Base-by-base conservation (phyloP, 92 coral and sea anemone genomes). In the Bergia puertoricense region DNA sequence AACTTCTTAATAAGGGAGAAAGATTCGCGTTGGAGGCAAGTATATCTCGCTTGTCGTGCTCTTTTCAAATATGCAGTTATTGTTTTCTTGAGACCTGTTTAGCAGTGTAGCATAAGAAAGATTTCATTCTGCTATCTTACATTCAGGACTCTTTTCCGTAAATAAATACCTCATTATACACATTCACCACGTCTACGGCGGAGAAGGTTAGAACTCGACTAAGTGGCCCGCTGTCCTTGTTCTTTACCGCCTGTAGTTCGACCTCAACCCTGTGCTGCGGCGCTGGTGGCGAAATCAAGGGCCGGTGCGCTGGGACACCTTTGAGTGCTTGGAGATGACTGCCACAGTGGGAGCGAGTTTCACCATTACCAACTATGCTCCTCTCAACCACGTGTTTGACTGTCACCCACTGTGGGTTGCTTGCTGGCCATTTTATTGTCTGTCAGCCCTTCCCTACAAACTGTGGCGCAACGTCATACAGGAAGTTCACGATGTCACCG, bases 201-300 rank as follows among this genome's bases (percentile, higher is more conserved):
- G 11, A n/a, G 14, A 16, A 15, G 44, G 40, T 23, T 22, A 62
- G 22, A 2, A 1, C 69, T 62, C 3, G 20, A 18, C n/a, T 51
- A 8, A 39, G 72, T 45, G 23, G 0, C 66, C 15, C 77, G 16
- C 44, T 6, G 10, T 41, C 44, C 22, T 38, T 41, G 62, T 72
- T 16, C 18, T 14, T 20, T 74, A 38, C 42, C 77, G 20, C 4
- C 18, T 74, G 6, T 85, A 96, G 98, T 96, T 96, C 79, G 91
- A 95, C 65, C 90, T 96, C 79, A 95, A 93, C 87, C 94, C 98
- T 76, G 85, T 93, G 93, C 89, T 96, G 86, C 91, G 91, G 41
- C 90, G 91, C 54, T 96, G 98, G 98, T 96, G 98, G 98, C 85
- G 76, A 79, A 91, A 82, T 66, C 98, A 96, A 89, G 98, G 98